Evolutionary conservation across 2,797 vertebrate genomes (phyloP).

Genomic region (Mastacembelus armatus): DNA sequence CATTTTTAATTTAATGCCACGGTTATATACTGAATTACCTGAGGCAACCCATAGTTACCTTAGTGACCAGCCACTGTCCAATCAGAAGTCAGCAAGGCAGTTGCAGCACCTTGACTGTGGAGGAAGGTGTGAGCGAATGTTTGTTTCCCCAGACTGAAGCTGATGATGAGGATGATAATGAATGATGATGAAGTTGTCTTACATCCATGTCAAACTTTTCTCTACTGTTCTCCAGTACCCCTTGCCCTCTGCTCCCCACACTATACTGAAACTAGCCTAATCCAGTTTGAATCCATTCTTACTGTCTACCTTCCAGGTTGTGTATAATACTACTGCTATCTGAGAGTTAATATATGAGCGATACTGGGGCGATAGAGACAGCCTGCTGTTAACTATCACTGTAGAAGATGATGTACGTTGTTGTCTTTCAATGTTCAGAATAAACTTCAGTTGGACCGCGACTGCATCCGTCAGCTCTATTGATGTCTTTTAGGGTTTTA

Average conservation of each 20-base stretch:
- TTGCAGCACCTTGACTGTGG: slow-evolving; percentile 57
- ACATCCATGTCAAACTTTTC: slow-evolving; percentile 6
- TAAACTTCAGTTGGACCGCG: slow-evolving; percentile 87
- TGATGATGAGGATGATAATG: slow-evolving; percentile 15
- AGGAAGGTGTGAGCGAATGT: slow-evolving; percentile 48
- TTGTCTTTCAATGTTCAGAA: slow-evolving; percentile 86
- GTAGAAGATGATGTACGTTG: slow-evolving; percentile 81
- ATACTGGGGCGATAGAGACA: slow-evolving; percentile 42
- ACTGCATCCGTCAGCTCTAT: background rate
- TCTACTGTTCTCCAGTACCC: background rate
- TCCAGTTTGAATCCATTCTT: slow-evolving; percentile 58
- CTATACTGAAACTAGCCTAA: slow-evolving; percentile 55
- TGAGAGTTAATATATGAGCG: slow-evolving; percentile 80
- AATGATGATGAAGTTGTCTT: slow-evolving; percentile 31
- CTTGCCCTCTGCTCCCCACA: slow-evolving; percentile 7
- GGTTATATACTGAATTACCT: slow-evolving; percentile 34
- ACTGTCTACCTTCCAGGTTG: slow-evolving; percentile 68
- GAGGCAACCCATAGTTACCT: slow-evolving; percentile 57
- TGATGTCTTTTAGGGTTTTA: background rate
- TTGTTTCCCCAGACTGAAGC: slow-evolving; percentile 41
- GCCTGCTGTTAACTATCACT: slow-evolving; percentile 79
- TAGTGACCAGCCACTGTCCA: slow-evolving; percentile 76
- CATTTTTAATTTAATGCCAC: slow-evolving; percentile 48
- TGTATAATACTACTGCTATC: slow-evolving; percentile 77
- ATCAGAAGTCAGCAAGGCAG: slow-evolving; percentile 50